Conservation (phyloP, 2,797 vertebrate species). For the Crenichthys baileyi region DNA sequence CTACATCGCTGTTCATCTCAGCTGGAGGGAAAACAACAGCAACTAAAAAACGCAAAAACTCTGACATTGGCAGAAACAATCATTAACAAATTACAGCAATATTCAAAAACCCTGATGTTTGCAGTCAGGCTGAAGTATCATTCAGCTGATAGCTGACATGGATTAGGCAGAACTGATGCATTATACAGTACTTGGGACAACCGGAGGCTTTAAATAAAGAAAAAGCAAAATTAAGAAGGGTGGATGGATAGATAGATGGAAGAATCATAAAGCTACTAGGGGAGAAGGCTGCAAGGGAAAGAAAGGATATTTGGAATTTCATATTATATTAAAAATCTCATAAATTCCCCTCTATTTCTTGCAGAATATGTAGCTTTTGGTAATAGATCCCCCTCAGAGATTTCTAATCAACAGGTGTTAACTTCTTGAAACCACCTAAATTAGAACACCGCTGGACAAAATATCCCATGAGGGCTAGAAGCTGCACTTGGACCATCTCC, state of each 20-base stretch:
- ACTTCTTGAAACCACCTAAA: background rate
- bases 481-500: background rate
- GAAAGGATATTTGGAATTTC: too few relatives aligned
- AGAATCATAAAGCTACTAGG: too few relatives aligned
- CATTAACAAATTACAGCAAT: background rate
- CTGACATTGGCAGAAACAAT: background rate
- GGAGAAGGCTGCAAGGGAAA: too few relatives aligned
- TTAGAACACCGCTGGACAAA: background rate
- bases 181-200: background rate
- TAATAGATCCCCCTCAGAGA: background rate
- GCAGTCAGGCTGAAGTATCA: background rate
- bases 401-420: background rate
- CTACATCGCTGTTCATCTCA: slow-evolving; percentile 26
- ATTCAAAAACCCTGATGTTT: background rate
- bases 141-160: background rate
- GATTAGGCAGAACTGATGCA: too few relatives aligned
- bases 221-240: background rate
- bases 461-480: background rate
- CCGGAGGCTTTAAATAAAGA: background rate
- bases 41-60: background rate
- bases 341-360: background rate
- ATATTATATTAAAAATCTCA: background rate
- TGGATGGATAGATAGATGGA: too few relatives aligned
- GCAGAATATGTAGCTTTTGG: background rate
- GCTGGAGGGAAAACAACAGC: background rate